Percentiles rank a stretch among this genome's conserved stretches.
Evolutionary conservation across 37 sponge, comb jelly and placozoan genomes (phyloP).

Genomic region (Theonella swinhoei): DNA sequence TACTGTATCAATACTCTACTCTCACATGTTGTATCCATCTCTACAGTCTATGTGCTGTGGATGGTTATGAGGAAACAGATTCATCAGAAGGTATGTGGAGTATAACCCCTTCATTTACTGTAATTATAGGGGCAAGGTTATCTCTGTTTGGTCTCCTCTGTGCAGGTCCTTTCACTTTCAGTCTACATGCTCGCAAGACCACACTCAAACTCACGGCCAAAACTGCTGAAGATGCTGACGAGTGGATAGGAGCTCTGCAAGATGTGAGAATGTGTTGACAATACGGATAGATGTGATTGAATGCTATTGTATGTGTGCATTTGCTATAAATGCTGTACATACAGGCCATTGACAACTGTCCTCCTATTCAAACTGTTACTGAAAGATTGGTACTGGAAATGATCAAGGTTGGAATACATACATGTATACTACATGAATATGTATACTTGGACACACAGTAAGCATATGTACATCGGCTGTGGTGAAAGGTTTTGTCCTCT

Average conservation of each 20-base stretch:
- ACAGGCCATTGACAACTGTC: conserved; percentile 70
- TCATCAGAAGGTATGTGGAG: conserved; percentile 40
- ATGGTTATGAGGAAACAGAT: conserved; percentile 44
- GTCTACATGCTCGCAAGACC: conserved; percentile 68
- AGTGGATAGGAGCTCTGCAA: conserved; percentile 77
- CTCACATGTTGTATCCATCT: not conserved
- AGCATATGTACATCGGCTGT: not conserved
- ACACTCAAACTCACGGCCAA: conserved; percentile 54
- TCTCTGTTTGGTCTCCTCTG: no score
- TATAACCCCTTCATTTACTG: not conserved
- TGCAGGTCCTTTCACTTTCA: conserved; percentile 66
- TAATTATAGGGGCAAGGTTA: no score
- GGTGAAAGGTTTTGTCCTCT: not conserved
- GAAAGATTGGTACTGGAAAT: conserved; percentile 73
- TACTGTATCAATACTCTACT: not conserved
- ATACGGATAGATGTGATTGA: no score
- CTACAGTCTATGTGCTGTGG: conserved; percentile 68
- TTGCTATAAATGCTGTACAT: not conserved
- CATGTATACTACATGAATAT: not conserved
- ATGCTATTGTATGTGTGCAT: no score
- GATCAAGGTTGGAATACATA: conserved; percentile 9
- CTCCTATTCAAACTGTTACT: conserved; percentile 75
- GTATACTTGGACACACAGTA: not conserved
- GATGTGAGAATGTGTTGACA: conserved; percentile 34
- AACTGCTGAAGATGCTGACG: conserved; percentile 53